Evolutionary conservation across 2,113 vertebrate genomes (phyloP), one percentile per base, ranked within the genome.

Genomic region (Cardinalis cardinalis): DNA sequence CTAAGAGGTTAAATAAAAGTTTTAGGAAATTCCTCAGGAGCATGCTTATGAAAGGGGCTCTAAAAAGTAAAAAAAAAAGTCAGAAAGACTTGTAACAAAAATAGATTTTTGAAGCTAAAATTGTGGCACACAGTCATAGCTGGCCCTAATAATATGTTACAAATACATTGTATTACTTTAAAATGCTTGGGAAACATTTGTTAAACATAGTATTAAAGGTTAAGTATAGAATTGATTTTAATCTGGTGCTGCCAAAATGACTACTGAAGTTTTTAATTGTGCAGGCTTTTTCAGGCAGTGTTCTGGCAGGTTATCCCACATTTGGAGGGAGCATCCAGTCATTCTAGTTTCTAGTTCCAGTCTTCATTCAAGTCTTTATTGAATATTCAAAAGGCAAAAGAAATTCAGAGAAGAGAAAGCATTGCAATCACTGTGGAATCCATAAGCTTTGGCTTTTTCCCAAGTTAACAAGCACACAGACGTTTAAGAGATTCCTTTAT

Each of bases 311-410:
- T 56, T n/a, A 81, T 44, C 18, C 14, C 34, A 58, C 38, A 65
- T 43, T 23, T 65, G 32, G 29, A 83, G 32, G 59, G 11, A 76
- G 32, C 0, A 0, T 28, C 52, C 44, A 73, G 26, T 63, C 17
- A 29, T 61, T 65, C 38, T 51, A 10, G 38, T 74, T 86, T 61
- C 34, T 48, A 82, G 53, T 87, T 76, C 24, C 18, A 89, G 26
- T 43, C 32, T 82, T 58, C 48, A 74, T 36, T 69, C 29, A 87
- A 70, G 21, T 58, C 61, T 81, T 46, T 24, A 66, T 0, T 64
- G 40, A 84, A 65, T 46, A 82, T 53, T 85, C 31, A 79, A 53
- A 85, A 93, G 32, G 19, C 63, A 56, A 60, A 44, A n/a, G 29
- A n/a, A 34, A 9, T 44, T 89, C 58, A 58, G 29, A n/a, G 49